phyloP scores from a whole-genome alignment of 2,797 vertebrate species.

The Myiothlypis chrysogaster region DNA sequence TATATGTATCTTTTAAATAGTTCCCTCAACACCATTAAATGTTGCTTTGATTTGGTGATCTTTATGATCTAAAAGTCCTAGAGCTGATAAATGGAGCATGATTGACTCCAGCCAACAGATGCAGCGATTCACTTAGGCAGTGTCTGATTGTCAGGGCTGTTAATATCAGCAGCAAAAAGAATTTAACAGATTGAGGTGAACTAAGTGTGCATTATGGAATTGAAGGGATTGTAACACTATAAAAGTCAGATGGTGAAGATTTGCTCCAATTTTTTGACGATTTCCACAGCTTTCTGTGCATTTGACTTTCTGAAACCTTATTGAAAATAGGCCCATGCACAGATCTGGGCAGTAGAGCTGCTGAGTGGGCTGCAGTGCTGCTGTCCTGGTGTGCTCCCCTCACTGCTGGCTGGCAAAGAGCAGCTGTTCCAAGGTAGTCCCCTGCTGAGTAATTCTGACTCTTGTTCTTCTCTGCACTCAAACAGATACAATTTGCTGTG shows the following conservation, averaged over 20 bases:
- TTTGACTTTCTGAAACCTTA: background rate
- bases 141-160: background rate
- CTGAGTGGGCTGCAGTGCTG: background rate
- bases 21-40: background rate
- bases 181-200: background rate
- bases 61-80: background rate
- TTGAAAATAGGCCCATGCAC: fast-evolving
- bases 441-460: background rate
- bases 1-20: background rate
- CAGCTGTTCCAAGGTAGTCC: background rate
- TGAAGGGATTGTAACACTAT: background rate
- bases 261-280: background rate
- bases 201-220: background rate
- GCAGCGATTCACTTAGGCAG: background rate
- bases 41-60: background rate
- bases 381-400: background rate
- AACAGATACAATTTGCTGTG: background rate
- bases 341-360: background rate
- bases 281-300: background rate
- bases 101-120: background rate
- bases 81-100: background rate
- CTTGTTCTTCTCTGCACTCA: fast-evolving
- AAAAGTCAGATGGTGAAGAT: background rate
- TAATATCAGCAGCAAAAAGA: background rate
- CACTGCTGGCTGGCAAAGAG: background rate